Conservation (phyloP, 2,888 invertebrate species). For the Argyresthia goedartella region DNA sequence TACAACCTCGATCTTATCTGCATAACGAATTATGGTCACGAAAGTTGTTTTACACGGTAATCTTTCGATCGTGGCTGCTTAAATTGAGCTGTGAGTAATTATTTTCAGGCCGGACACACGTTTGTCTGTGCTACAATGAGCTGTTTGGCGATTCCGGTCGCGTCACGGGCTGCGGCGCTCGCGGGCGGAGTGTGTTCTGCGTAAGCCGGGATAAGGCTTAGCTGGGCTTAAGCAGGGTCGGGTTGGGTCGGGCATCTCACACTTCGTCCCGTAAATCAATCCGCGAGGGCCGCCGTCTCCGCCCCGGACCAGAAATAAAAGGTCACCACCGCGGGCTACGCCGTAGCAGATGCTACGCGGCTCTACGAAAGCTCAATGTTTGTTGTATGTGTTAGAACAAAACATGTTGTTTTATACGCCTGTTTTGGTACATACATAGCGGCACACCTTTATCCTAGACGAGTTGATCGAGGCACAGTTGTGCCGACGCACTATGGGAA, state of each 20-base stretch:
- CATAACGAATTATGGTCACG: slow-evolving; percentile 2
- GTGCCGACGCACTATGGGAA: too few relatives aligned
- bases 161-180: slow-evolving; percentile 28
- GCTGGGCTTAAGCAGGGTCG: slow-evolving; percentile 13
- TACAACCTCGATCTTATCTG: slow-evolving; percentile 25
- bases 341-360: slow-evolving; percentile 1
- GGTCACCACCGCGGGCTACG: slow-evolving; percentile 19
- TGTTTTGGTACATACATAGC: too few relatives aligned
- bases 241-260: slow-evolving; percentile 33
- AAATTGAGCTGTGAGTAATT: neutral
- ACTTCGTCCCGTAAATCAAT: slow-evolving; percentile 63
- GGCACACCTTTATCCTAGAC: too few relatives aligned
- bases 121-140: slow-evolving; percentile 5
- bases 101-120: neutral
- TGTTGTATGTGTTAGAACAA: too few relatives aligned
- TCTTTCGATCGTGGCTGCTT: neutral
- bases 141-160: slow-evolving; percentile 43
- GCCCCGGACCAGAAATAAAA: slow-evolving; percentile 49
- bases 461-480: too few relatives aligned
- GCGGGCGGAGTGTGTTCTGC: slow-evolving; percentile 49
- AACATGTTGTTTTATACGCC: too few relatives aligned
- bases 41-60: neutral
- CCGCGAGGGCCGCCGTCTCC: slow-evolving; percentile 21
- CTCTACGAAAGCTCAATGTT: neutral
- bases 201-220: slow-evolving; percentile 23